Conservation (phyloP, 2,797 vertebrate species). For the Hippocampus kuda region DNA sequence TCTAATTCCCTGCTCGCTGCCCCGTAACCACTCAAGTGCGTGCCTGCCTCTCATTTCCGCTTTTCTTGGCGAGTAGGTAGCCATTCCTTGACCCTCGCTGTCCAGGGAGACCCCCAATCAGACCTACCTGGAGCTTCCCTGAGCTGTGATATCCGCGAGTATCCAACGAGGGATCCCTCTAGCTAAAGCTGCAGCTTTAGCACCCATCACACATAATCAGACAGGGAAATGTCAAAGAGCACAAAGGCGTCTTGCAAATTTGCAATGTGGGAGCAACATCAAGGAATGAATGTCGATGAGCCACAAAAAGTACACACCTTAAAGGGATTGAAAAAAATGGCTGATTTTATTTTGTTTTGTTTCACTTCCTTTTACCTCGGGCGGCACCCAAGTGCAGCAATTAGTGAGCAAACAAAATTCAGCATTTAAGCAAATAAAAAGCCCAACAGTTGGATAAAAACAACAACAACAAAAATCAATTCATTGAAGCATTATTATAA, state of each 20-base stretch:
- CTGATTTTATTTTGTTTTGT: neutral
- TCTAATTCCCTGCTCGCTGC: constrained; percentile 55
- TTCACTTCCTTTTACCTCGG: neutral
- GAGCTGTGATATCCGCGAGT: constrained; percentile 45
- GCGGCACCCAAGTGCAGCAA: neutral
- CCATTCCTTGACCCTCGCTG: constrained; percentile 57
- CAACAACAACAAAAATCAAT: neutral
- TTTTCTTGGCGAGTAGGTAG: constrained; percentile 37
- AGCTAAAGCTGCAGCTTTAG: constrained; percentile 8
- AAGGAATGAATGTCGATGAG: neutral
- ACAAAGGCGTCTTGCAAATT: constrained; percentile 1
- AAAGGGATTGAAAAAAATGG: neutral
- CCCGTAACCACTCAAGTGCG: constrained; percentile 41
- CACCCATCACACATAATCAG: constrained; percentile 42
- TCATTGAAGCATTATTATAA: neutral
- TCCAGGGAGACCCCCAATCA: constrained; percentile 67
- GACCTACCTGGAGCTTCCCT: constrained; percentile 61
- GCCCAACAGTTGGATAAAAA: neutral
- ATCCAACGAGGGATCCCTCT: constrained; percentile 50
- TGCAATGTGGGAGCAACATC: neutral
- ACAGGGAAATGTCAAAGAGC: constrained; percentile 20
- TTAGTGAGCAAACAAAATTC: neutral
- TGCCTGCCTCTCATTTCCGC: constrained; percentile 27
- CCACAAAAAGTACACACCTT: neutral
- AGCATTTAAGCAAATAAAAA: neutral